Evolutionary conservation across 2,888 invertebrate species (phyloP).

Genomic region (Conops quadrifasciatus): DNA sequence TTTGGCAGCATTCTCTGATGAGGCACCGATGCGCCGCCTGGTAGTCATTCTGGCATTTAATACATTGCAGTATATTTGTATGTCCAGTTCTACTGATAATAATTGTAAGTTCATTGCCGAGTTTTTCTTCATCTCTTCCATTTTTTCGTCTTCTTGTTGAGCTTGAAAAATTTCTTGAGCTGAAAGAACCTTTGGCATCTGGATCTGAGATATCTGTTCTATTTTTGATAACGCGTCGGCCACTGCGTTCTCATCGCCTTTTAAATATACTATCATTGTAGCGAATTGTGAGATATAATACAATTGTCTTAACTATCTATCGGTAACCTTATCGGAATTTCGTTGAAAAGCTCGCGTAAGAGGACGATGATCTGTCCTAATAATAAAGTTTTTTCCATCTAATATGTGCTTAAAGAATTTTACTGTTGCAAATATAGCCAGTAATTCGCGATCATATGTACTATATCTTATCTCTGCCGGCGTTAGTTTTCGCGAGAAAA

Average conservation of each 20-base stretch:
- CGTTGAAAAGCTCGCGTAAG: not conserved
- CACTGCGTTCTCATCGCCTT: not conserved
- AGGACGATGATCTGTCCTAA: not conserved
- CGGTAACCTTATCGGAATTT: not conserved
- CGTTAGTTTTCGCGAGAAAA: too few species aligned
- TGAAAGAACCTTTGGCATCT: slow-evolving; percentile 2
- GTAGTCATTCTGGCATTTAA: slow-evolving; percentile 19
- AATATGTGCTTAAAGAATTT: not conserved
- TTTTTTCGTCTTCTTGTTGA: slow-evolving; percentile 4
- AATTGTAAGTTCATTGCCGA: not conserved
- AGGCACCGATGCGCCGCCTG: too few species aligned
- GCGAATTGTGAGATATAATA: not conserved
- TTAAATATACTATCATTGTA: not conserved
- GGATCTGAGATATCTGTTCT: slow-evolving; percentile 1
- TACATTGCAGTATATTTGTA: not conserved
- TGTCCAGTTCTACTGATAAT: too few species aligned
- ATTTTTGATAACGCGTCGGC: not conserved
- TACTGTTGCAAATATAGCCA: not conserved
- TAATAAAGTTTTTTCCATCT: not conserved
- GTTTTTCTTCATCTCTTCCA: not conserved
- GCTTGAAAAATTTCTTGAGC: slow-evolving; percentile 4
- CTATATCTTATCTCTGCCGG: slow-evolving; percentile 2
- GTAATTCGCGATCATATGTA: not conserved
- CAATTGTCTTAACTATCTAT: not conserved
- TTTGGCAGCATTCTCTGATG: too few species aligned